phyloP scores from a whole-genome alignment of 2,888 invertebrate genomes.

The Ferrisia virgata region DNA sequence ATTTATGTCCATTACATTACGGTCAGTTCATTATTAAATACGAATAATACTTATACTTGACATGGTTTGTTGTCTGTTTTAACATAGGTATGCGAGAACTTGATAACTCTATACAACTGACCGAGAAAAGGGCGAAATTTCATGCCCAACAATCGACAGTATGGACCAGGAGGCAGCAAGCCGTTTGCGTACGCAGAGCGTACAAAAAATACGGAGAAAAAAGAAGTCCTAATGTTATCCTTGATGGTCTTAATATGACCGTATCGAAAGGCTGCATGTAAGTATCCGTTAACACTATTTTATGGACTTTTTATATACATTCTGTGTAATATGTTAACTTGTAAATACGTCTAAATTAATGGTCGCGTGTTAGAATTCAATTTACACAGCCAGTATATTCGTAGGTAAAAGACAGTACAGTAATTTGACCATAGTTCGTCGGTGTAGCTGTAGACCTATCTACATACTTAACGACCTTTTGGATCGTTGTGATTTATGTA shows the following conservation, averaged over 20 bases:
- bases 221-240: conserved; percentile 73
- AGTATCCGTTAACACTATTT: conserved; percentile 54
- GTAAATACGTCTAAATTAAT: background rate
- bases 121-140: conserved; percentile 48
- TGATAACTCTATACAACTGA: conserved; percentile 44
- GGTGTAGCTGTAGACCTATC: background rate
- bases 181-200: conserved; percentile 79
- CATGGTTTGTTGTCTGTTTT: no score
- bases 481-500: background rate
- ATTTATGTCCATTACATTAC: no score
- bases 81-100: conserved; percentile 37
- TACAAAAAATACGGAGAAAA: conserved; percentile 79
- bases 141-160: conserved; percentile 65
- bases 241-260: conserved; percentile 87
- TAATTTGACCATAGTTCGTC: background rate
- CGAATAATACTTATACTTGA: no score
- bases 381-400: background rate
- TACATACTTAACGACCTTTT: background rate
- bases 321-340: no score
- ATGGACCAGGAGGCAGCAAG: conserved; percentile 70
- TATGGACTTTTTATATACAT: background rate
- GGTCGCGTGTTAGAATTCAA: conserved; percentile 3
- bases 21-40: no score
- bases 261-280: conserved; percentile 68
- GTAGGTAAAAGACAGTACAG: background rate